Evolutionary conservation across 1,140 invertebrate genomes (phyloP), one percentile per base, ranked within the genome.

Genomic region (Drosophila watanabei): DNA sequence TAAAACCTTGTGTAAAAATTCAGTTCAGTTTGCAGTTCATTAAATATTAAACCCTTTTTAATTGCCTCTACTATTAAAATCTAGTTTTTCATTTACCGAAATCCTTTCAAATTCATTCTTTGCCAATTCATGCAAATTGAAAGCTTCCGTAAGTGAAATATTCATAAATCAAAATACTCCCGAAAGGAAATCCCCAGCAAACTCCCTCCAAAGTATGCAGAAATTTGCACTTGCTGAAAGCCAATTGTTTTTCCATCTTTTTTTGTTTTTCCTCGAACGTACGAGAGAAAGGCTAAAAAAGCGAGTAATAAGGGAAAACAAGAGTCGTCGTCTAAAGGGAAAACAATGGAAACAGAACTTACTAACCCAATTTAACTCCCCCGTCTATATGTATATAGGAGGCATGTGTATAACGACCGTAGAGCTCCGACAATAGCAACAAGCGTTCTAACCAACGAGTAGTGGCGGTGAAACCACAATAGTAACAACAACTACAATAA

Each of bases 361-460:
- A 86, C 83, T 85, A 82, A 85, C 82, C 82, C 83, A 85, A 85
- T 86, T 85, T 79, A 66, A 87, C 63, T 77, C 63, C 66, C 54
- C 24, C 54, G 16, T 30, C 4, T 51, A 11, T 56, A 24, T 16
- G 1, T 48, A 46, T 24, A 24, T 18, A 14, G 14, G 24, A 28
- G 24, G 30, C 56, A 52, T 84, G 69, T 64, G 57, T 83, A 83
- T 41, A 68, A 30, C 32, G n/a, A 68, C 32, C 49, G 60, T 18
- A 39, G 20, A 39, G 49, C 61, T 57, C 49, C 62, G 48, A 71
- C 63, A 79, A 71, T 41, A 79, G 52, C 51, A 80, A 73, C 71
- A 73, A 75, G 56, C 71, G 71, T 61, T 70, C 28, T 57, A 70
- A 68, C 49, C 65, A 62, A 66, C 28, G 45, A 49, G 43, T 68